Evolutionary conservation across 2,888 invertebrate species (phyloP).

Genomic region (Dorcus hopei): DNA sequence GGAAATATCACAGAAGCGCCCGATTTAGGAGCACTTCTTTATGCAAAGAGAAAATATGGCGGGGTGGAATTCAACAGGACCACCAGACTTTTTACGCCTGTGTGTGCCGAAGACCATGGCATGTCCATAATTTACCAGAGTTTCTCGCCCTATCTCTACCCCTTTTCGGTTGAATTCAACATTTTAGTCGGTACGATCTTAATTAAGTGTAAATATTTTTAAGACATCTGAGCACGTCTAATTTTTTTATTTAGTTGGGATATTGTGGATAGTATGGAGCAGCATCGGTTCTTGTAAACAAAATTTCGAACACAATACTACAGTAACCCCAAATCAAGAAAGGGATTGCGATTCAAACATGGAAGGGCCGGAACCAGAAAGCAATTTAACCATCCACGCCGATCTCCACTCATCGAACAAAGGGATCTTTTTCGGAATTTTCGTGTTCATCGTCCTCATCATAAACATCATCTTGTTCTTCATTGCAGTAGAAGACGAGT

Average conservation of each 20-base stretch:
- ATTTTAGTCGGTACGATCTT: conserved; percentile 64
- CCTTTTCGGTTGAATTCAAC: conserved; percentile 78
- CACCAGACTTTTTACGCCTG: conserved; percentile 35
- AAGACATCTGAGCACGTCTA: not conserved
- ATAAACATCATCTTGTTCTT: conserved; percentile 62
- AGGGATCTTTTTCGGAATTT: conserved; percentile 67
- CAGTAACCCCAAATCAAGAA: conserved; percentile 32
- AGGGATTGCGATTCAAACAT: conserved; percentile 32
- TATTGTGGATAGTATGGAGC: conserved; percentile 72
- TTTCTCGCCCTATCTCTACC: conserved; percentile 74
- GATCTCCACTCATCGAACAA: conserved; percentile 77
- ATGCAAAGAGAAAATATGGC: not conserved
- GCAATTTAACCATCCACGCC: conserved; percentile 60
- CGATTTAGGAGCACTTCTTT: not conserved
- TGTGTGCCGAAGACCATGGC: conserved; percentile 52
- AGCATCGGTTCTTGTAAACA: conserved; percentile 62
- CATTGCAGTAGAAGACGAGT: conserved; percentile 56
- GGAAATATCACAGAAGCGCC: conserved; percentile 1
- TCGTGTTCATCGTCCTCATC: conserved; percentile 54
- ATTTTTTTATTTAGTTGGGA: conserved; percentile 59
- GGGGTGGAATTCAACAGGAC: conserved; percentile 24
- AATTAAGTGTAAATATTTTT: not conserved
- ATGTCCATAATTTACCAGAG: conserved; percentile 55
- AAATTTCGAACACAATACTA: conserved; percentile 40
- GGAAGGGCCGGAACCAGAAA: conserved; percentile 26